Evolutionary conservation across 2,797 vertebrate species (phyloP).

Genomic region (Clarias pachynema): DNA sequence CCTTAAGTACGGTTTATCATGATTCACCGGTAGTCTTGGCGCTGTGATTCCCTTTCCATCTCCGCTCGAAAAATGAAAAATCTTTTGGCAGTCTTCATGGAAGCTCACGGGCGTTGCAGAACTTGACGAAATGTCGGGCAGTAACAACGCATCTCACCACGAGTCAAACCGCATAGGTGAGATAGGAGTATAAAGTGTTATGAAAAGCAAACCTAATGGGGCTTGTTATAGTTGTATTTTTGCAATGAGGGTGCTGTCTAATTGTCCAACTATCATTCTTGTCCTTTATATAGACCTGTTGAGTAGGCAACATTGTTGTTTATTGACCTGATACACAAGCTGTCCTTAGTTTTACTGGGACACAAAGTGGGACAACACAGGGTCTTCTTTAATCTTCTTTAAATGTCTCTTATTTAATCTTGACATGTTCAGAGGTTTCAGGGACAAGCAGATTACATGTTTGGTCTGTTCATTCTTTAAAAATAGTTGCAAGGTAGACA

Average conservation of each 20-base stretch:
- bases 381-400: too few relatives aligned
- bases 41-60: too few relatives aligned
- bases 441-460: background rate
- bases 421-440: background rate
- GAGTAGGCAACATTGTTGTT: background rate
- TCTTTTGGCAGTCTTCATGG: too few relatives aligned
- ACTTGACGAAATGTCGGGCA: too few relatives aligned
- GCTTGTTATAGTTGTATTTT: background rate
- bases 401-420: background rate
- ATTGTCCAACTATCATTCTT: background rate
- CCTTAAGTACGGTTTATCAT: too few relatives aligned
- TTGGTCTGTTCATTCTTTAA: background rate
- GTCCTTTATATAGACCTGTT: background rate
- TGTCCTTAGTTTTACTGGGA: background rate
- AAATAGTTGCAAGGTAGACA: background rate
- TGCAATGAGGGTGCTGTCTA: background rate
- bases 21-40: too few relatives aligned
- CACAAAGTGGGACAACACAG: background rate
- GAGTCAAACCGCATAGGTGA: too few relatives aligned
- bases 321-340: background rate
- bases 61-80: too few relatives aligned
- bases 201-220: background rate
- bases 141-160: too few relatives aligned
- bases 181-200: background rate
- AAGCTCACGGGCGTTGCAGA: too few relatives aligned